Evolutionary conservation across 2,113 vertebrate species (phyloP), one percentile per base, ranked within the genome.

Genomic region (Microtus ochrogaster): DNA sequence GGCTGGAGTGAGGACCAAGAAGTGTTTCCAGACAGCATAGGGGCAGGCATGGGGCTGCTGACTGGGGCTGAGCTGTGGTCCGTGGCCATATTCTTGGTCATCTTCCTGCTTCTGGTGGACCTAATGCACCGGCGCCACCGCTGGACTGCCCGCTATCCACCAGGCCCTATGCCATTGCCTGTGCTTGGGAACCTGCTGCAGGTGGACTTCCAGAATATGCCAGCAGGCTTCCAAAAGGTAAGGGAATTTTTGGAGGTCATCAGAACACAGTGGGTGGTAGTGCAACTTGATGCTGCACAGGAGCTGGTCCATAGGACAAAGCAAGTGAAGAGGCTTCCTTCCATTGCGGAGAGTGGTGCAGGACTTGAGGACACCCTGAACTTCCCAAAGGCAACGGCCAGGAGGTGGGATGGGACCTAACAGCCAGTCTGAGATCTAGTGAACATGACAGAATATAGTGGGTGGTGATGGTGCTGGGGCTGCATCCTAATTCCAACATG

Each of bases 101-200:
- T 97, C 41, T 98, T 98, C 94, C 13, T 82, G 92, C 90, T 99
- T 22, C 9, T 98, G 39, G 13, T 98, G 39, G 98, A 98, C 94
- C 97, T 98, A 79, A 97, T 97, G 97, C 98, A 98, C 94, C 94
- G 96, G 84, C 94, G 96, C 26, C 93, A 14, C 55, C 88, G 16
- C 52, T 98, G 98, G 97, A 93, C 88, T 26, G 44, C 88, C 30
- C 77, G 0, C 41, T 99, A 98, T 87, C 99, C 98, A 0, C 98
- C 98, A 0, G 98, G 98, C 49, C 98, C 98, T 0, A 0, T 7
- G 72, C 96, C 97, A 0, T 36, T 98, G 92, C 98, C 98, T 0
- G 97, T 97, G 47, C 0, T 98, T 4, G 98, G 98, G 68, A 99
- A 98, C 92, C 95, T 98, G 96, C 52, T 98, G 66, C 74, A 94